phyloP scores from a whole-genome alignment of 2,797 vertebrate genomes.

The Cossypha dichroa region DNA sequence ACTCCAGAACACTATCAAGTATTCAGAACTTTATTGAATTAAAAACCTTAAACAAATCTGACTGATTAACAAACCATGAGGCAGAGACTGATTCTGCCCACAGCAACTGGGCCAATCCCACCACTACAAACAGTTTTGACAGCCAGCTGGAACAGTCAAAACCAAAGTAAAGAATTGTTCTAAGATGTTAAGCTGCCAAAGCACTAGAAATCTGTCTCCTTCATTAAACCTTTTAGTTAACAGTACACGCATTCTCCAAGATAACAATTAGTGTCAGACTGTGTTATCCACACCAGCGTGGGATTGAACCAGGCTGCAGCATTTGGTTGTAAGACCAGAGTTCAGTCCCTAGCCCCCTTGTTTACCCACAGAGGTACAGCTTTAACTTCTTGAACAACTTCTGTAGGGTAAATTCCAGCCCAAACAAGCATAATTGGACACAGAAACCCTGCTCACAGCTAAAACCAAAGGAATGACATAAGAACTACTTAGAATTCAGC shows the following conservation, averaged over 20 bases:
- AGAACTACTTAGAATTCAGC: background rate
- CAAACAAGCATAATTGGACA: background rate
- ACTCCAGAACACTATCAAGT: background rate
- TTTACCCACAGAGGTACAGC: background rate
- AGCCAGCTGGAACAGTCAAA: background rate
- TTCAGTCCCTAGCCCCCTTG: background rate
- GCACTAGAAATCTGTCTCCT: background rate
- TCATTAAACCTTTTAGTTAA: background rate
- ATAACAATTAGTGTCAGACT: background rate
- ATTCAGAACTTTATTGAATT: background rate
- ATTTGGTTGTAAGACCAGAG: background rate
- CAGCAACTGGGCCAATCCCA: background rate
- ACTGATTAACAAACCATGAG: background rate
- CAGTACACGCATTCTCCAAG: background rate
- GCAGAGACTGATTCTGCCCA: background rate
- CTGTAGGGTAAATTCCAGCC: background rate
- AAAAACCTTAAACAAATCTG: background rate
- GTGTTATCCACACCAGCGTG: background rate
- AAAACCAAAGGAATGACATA: background rate
- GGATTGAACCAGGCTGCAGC: background rate
- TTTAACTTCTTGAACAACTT: background rate
- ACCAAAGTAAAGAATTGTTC: background rate
- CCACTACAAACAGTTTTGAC: background rate
- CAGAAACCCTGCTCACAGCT: background rate
- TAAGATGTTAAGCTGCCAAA: background rate